Conservation (phyloP, 2,797 vertebrate species). For the Lates japonicus region DNA sequence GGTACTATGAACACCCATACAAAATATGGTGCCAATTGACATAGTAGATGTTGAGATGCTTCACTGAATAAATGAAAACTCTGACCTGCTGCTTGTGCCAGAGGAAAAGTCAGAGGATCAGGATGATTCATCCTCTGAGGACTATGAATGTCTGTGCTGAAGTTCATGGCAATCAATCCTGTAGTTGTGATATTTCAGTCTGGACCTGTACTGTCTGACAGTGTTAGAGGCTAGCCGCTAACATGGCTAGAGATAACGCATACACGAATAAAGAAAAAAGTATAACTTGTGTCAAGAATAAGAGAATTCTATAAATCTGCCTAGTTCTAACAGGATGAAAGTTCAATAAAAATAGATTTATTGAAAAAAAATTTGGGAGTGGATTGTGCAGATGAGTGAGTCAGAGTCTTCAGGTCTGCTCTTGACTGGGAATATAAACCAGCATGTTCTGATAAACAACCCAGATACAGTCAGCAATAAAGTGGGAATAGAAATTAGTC, state of each 20-base stretch:
- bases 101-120: not conserved
- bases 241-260: too few species aligned
- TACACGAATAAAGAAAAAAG: not conserved
- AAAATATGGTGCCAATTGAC: too few species aligned
- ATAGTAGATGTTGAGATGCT: not conserved
- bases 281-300: not conserved
- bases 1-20: not conserved
- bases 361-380: not conserved
- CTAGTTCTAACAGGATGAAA: not conserved
- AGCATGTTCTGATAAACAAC: conserved; percentile 13
- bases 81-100: not conserved
- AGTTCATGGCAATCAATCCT: too few species aligned
- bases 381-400: conserved; percentile 25
- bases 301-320: not conserved
- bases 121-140: not conserved
- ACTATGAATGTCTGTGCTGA: not conserved
- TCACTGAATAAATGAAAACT: not conserved
- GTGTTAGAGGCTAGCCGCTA: too few species aligned
- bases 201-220: not conserved
- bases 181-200: not conserved
- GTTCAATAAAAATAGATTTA: not conserved
- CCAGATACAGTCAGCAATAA: conserved; percentile 11
- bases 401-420: conserved; percentile 44
- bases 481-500: conserved; percentile 27
- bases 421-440: conserved; percentile 15